Conservation (phyloP, 2,888 invertebrate genomes). For the Deroplatys truncata region DNA sequence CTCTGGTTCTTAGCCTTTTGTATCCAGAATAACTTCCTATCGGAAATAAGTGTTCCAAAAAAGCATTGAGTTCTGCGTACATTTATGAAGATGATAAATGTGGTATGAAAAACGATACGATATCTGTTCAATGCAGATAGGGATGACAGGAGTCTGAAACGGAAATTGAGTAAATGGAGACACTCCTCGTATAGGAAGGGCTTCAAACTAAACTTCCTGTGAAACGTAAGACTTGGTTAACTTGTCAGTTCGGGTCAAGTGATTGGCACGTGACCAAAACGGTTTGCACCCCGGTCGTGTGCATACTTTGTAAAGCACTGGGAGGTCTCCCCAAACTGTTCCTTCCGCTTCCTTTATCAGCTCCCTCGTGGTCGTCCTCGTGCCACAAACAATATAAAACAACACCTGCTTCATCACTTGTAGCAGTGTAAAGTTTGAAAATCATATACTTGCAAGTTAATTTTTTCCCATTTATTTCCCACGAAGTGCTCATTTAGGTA, state of each 20-base stretch:
- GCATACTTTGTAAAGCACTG: not conserved
- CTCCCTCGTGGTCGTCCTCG: too few relatives aligned
- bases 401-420: too few relatives aligned
- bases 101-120: not conserved
- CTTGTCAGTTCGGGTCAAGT: not conserved
- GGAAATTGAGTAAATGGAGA: constrained; percentile 24
- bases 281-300: not conserved
- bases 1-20: too few relatives aligned
- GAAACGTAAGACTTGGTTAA: not conserved
- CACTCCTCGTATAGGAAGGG: constrained; percentile 9
- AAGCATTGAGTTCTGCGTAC: not conserved
- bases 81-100: not conserved
- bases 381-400: too few relatives aligned
- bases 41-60: not conserved
- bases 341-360: not conserved
- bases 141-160: not conserved
- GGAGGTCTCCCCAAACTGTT: not conserved
- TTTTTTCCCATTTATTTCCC: too few relatives aligned
- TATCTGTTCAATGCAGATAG: not conserved
- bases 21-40: too few relatives aligned
- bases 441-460: too few relatives aligned
- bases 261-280: not conserved
- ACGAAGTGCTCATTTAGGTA: too few relatives aligned
- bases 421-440: too few relatives aligned
- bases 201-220: constrained; percentile 8